Conservation (phyloP, 2,797 vertebrate species). For the Trachops cirrhosus region DNA sequence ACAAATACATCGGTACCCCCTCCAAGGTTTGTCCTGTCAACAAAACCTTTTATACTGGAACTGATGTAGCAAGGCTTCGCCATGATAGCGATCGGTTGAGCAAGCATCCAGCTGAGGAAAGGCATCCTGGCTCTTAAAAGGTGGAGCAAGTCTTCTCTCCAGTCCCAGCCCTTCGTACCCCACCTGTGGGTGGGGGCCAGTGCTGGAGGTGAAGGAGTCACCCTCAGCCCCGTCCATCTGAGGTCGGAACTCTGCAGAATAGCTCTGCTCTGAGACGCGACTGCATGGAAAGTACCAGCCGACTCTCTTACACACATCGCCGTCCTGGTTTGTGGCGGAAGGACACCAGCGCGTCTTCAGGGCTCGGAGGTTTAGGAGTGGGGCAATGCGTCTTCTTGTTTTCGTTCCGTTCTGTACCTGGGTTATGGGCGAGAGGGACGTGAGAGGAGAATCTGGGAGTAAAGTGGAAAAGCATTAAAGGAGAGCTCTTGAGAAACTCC, state of each 20-base stretch:
- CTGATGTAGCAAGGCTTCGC: slow-evolving; percentile 62
- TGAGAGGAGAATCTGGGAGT: slow-evolving; percentile 17
- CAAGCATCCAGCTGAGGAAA: slow-evolving; percentile 32
- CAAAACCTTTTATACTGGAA: slow-evolving; percentile 42
- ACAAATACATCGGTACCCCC: not conserved
- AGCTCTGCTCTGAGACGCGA: not conserved
- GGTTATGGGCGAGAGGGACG: not conserved
- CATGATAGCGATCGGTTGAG: slow-evolving; percentile 45
- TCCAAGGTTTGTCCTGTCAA: slow-evolving; percentile 30
- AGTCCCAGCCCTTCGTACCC: accelerated
- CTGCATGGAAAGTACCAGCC: not conserved
- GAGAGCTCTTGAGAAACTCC: slow-evolving; percentile 59
- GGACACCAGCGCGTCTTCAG: not conserved
- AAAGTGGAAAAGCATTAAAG: slow-evolving; percentile 59
- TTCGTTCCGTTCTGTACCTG: not conserved
- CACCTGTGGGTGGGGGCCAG: not conserved
- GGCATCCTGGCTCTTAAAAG: slow-evolving; percentile 36
- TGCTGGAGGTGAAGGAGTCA: not conserved
- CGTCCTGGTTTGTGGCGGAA: not conserved
- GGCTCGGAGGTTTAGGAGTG: not conserved
- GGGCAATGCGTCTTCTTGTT: not conserved
- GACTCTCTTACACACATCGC: not conserved
- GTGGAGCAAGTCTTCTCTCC: not conserved
- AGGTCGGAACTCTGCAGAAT: not conserved
- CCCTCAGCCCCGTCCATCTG: slow-evolving; percentile 36